phyloP scores from a whole-genome alignment of 2,888 invertebrate species.

The Agonum fuliginosum region DNA sequence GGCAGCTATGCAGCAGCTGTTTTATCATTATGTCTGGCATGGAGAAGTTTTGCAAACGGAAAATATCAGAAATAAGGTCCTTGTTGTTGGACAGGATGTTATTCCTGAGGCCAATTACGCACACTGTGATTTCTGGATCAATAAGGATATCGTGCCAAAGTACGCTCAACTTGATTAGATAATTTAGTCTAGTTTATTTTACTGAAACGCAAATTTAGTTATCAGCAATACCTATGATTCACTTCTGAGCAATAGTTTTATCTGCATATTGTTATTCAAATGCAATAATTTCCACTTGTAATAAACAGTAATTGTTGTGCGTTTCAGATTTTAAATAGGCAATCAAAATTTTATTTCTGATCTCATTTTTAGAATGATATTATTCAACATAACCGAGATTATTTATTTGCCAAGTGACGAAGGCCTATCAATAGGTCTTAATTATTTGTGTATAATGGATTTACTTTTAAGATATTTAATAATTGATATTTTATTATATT shows the following conservation, averaged over 20 bases:
- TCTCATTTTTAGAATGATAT: slow-evolving; percentile 17
- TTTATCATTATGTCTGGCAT: slow-evolving; percentile 87
- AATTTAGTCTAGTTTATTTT: slow-evolving; percentile 30
- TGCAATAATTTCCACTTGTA: not conserved
- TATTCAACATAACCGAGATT: not conserved
- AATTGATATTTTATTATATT: slow-evolving; percentile 43
- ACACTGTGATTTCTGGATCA: slow-evolving; percentile 86
- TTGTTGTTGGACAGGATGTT: slow-evolving; percentile 84
- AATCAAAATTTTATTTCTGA: slow-evolving; percentile 9
- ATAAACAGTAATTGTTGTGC: not conserved
- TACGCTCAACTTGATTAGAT: slow-evolving; percentile 85
- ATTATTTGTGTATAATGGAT: slow-evolving; percentile 25
- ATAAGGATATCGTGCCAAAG: slow-evolving; percentile 82
- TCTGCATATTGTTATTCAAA: not conserved
- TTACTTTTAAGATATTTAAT: not conserved
- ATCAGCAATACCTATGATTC: slow-evolving; percentile 19
- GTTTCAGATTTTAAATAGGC: slow-evolving; percentile 31
- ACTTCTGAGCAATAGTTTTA: slow-evolving; percentile 15
- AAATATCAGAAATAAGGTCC: slow-evolving; percentile 74
- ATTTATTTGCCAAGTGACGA: not conserved
- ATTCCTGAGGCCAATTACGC: slow-evolving; percentile 79
- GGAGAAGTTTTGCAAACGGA: slow-evolving; percentile 80
- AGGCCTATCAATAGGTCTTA: slow-evolving; percentile 13
- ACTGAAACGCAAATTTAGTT: slow-evolving; percentile 21
- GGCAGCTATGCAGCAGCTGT: slow-evolving; percentile 86